Evolutionary conservation across 2,113 vertebrate genomes (phyloP).

Genomic region (Perognathus longimembris): DNA sequence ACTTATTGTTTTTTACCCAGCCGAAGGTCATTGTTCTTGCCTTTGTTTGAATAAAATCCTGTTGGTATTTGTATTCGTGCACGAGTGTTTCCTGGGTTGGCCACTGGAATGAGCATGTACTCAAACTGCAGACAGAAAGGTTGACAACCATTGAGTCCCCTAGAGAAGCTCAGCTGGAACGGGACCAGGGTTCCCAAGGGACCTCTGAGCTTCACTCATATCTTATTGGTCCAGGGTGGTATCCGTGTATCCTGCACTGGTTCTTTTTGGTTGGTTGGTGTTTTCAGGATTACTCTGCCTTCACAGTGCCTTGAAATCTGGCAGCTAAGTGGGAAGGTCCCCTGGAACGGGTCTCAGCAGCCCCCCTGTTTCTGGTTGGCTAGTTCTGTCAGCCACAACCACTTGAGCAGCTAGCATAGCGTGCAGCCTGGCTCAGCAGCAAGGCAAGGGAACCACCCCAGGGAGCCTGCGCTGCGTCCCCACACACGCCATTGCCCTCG

Average conservation of each 20-base stretch:
- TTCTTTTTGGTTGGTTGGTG: background rate
- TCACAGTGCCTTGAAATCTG: background rate
- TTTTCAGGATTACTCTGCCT: conserved; percentile 15
- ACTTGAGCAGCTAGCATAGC: background rate
- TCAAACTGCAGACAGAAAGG: background rate
- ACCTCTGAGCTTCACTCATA: background rate
- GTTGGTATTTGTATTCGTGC: conserved; percentile 60
- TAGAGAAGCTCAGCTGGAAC: background rate
- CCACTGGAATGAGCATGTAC: background rate
- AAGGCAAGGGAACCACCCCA: background rate
- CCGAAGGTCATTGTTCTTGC: conserved; percentile 46
- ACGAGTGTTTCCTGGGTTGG: background rate
- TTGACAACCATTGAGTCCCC: background rate
- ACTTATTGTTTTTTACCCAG: conserved; percentile 80
- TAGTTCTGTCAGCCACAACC: background rate
- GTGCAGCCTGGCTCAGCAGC: background rate
- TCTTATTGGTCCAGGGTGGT: background rate
- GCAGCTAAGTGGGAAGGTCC: background rate
- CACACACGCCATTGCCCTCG: background rate
- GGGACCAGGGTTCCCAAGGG: background rate
- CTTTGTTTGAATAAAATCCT: conserved; percentile 83
- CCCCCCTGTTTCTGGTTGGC: background rate
- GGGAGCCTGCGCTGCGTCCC: background rate
- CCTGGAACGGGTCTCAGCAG: background rate
- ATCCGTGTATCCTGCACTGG: background rate